Percentiles rank a stretch among this genome's conserved stretches.
These are phyloP conservation scores for Pteronura brasiliensis DNA, from an alignment of 2,113 vertebrate genomes.

Conservation along the genomic window DNA sequence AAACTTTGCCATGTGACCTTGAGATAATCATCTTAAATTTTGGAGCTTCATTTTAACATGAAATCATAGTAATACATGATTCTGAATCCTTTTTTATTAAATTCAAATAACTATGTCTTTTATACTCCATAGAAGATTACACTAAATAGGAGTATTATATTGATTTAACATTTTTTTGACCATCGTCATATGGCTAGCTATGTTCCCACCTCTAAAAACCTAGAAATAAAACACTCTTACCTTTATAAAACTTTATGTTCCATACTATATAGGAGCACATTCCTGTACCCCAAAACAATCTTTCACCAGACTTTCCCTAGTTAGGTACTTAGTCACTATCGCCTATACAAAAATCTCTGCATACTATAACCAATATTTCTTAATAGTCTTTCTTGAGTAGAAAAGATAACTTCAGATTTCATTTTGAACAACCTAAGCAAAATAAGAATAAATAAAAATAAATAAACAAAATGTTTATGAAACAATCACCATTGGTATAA, in stretches of 20 bases:
- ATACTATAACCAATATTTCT: neutral
- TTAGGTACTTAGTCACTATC: neutral
- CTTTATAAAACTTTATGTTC: neutral
- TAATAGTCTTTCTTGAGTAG: neutral
- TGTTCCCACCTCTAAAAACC: neutral
- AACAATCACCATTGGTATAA: neutral
- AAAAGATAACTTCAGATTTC: neutral
- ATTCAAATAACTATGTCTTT: neutral
- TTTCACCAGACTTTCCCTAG: neutral
- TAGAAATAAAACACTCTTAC: neutral
- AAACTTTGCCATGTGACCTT: neutral
- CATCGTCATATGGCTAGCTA: neutral
- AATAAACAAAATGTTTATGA: neutral
- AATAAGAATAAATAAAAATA: constrained; percentile 1
- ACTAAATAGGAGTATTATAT: neutral
- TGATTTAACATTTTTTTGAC: neutral
- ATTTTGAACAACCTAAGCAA: constrained; percentile 23
- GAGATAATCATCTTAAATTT: neutral
- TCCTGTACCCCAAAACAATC: neutral
- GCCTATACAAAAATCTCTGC: neutral
- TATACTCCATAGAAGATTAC: neutral
- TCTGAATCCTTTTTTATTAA: neutral
- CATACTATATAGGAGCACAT: neutral
- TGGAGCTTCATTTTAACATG: neutral
- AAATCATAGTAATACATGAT: neutral